Evolutionary conservation across 2,888 invertebrate species (phyloP), one percentile per base, ranked within the genome.

Genomic region (Tholera decimalis): DNA sequence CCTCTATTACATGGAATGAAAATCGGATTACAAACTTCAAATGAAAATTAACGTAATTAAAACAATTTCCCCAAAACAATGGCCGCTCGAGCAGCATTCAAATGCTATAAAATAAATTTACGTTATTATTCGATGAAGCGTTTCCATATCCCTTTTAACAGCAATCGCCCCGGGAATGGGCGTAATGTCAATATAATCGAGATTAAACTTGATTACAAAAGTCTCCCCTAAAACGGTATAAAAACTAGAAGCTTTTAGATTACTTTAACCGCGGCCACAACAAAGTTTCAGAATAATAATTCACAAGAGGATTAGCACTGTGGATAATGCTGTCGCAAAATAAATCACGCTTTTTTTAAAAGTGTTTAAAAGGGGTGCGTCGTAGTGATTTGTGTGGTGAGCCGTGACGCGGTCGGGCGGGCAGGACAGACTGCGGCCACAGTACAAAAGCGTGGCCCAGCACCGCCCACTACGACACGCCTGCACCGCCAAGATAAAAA

Each of bases 221-320:
- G 78, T 77, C 77, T 74, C 66, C 72, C 76, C 88, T 88, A 88
- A 85, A 85, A 83, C 81, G 84, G 83, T 83, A 86, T 85, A 88
- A 87, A 86, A 87, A 84, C 88, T 82, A 79, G 85, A 87, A 89
- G 88, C 88, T 86, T 87, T 85, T 61, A 85, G 87, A 88, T 89
- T 89, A 90, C 89, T 90, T 88, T 86, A 90, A 87, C 89, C 83
- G 77, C 86, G 86, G 86, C 85, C 89, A 90, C 87, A 91, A 84
- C 88, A 92, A 93, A 92, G 88, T 92, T 92, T 84, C 78, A 85
- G 89, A 88, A 92, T 91, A 92, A 88, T 88, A 88, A 93, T 91
- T 92, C 91, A 88, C 89, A 83, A 79, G 83, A 78, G 90, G 91
- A 91, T 93, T 91, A 91, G 87, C 88, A 89, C 87, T 87, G 89